Base-by-base conservation (phyloP, 2,888 invertebrate genomes). In the Apamea epomidion region DNA sequence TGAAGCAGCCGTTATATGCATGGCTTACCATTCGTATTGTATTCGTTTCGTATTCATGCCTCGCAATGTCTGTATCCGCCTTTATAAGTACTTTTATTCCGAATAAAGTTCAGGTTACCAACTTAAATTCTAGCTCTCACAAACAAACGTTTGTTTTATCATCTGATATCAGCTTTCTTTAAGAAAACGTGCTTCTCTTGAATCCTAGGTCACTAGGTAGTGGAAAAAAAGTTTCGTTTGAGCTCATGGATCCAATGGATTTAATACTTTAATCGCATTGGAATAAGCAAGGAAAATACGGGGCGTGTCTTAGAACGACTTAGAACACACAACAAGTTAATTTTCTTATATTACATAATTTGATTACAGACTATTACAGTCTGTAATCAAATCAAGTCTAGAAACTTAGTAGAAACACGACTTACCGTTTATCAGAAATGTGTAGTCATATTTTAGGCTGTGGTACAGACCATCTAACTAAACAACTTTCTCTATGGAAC, bases 161-260 rank as follows among this genome's bases (percentile, higher is more conserved):
- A 51, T 60, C 51, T 25, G 80, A 80, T 80, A 80, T 67, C 65
- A 67, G 60, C 37, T 80, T 71, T 80, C 85, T 80, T 67, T 29
- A 80, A 64, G 80, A 84, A 70, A 67, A 71, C 71, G 70, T 80
- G 71, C 71, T 82, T 67, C 14, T 70, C 18, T 54, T 2, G 14
- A 29, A 60, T 16, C 79, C 70, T 71, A 37, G 48, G 64, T 54
- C 65, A 42, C 42, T 42, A 7, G 6, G 42, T 54, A 82, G 42
- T 18, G 8, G 65, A 67, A 42, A 60, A 42, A 45, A 71, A 84
- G 45, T 84, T 84, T 37, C 45, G 29, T 82, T 71, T 71, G 51
- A 80, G 80, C 70, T 71, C 58, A 69, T 18, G 37, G 51, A 80
- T 82, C 65, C 51, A 60, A 51, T 51, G 32, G 70, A 67, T 60